Percentiles rank a stretch among this genome's conserved stretches.
These are phyloP conservation scores for Dysmachus trigonus DNA, from an alignment of 2,888 invertebrate genomes.

Conservation along the genomic window DNA sequence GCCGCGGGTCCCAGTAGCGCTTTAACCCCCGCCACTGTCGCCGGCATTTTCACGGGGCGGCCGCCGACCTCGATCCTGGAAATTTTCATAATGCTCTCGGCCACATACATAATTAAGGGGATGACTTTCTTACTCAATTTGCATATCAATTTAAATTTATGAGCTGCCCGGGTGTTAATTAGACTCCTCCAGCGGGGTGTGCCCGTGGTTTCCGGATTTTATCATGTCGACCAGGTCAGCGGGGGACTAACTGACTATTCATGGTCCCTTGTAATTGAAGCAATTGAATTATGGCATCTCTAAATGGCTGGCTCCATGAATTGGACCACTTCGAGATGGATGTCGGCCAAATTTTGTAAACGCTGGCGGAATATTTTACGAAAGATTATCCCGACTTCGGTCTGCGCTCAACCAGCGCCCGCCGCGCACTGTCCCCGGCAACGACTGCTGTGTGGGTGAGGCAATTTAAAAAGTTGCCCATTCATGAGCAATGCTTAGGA, in stretches of 20 bases:
- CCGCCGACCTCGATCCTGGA: not conserved
- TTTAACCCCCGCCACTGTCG: not conserved
- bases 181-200: not conserved
- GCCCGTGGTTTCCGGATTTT: not conserved
- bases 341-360: not conserved
- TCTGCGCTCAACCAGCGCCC: not conserved
- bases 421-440: not conserved
- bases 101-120: not conserved
- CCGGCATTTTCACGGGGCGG: not conserved
- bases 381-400: not conserved
- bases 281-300: constrained; percentile 1
- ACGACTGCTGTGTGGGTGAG: not conserved
- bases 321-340: not conserved
- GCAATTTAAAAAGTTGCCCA: not conserved
- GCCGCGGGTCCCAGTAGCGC: not conserved
- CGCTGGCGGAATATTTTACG: not conserved
- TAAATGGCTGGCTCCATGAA: not conserved
- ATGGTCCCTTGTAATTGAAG: constrained; percentile 17
- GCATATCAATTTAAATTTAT: constrained; percentile 22
- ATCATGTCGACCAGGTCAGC: not conserved
- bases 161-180: constrained; percentile 6
- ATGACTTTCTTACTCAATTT: constrained; percentile 9
- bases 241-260: constrained; percentile 6
- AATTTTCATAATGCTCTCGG: not conserved
- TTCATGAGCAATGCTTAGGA: not conserved